Conservation (phyloP, 2,888 invertebrate species). For the Gibbula magus region DNA sequence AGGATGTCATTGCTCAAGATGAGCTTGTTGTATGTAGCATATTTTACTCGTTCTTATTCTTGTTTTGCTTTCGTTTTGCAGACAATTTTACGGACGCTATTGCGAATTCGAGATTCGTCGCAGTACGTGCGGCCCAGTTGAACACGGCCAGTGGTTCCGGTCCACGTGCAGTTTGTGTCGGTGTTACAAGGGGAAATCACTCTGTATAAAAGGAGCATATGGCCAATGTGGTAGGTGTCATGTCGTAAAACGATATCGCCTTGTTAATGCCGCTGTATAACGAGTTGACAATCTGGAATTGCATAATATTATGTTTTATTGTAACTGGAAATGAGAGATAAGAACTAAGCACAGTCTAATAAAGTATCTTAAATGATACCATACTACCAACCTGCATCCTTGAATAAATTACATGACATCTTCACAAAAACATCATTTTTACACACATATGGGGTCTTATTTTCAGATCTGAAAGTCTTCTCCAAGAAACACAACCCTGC, state of each 20-base stretch:
- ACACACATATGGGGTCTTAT: not conserved
- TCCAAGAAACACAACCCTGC: not conserved
- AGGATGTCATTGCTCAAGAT: too few relatives aligned
- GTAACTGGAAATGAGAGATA: too few relatives aligned
- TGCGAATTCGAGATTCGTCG: constrained; percentile 44
- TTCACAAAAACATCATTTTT: not conserved
- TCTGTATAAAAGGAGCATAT: constrained; percentile 41
- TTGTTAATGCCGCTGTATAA: too few relatives aligned
- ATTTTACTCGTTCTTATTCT: too few relatives aligned
- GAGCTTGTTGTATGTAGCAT: too few relatives aligned
- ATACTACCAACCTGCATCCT: too few relatives aligned
- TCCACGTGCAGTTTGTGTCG: constrained; percentile 49
- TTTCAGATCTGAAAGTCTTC: not conserved
- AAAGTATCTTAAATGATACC: too few relatives aligned
- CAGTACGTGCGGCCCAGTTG: constrained; percentile 44
- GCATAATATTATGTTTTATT: too few relatives aligned
- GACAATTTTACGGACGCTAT: constrained; percentile 47
- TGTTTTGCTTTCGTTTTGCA: constrained; percentile 26
- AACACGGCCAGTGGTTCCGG: constrained; percentile 50
- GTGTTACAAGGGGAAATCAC: constrained; percentile 48
- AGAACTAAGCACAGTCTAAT: too few relatives aligned
- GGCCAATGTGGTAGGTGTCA: constrained; percentile 47
- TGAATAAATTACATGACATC: not conserved
- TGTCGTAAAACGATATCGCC: too few relatives aligned
- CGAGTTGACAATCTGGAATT: too few relatives aligned